Evolutionary conservation across 2,797 vertebrate genomes (phyloP).

Genomic region (Sebastes melanostomus): DNA sequence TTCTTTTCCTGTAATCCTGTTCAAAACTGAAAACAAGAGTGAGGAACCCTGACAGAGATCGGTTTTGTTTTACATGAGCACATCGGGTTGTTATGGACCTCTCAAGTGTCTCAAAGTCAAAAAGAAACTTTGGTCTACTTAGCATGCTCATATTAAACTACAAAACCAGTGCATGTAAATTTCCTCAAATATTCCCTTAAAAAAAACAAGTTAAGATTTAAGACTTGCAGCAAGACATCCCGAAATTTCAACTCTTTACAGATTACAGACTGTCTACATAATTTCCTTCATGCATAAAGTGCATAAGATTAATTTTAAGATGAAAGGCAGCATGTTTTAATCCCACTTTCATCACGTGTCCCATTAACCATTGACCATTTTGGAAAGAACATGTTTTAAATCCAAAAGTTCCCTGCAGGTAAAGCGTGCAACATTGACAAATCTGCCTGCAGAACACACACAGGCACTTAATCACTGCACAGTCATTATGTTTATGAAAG

Average conservation of each 20-base stretch:
- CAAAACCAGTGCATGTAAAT: neutral
- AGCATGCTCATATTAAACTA: neutral
- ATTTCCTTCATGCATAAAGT: constrained; percentile 2
- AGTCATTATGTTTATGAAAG: constrained; percentile 11
- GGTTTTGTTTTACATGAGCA: neutral
- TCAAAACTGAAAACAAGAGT: constrained; percentile 7
- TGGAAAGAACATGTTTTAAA: constrained; percentile 32
- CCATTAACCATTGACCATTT: constrained; percentile 28
- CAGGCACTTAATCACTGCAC: neutral
- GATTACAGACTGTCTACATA: neutral
- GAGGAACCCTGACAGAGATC: neutral
- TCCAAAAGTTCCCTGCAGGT: constrained; percentile 26
- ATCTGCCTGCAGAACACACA: constrained; percentile 15
- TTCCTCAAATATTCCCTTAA: neutral
- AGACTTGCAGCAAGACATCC: neutral
- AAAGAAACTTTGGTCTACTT: neutral
- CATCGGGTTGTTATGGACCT: neutral
- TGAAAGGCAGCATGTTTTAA: constrained; percentile 24
- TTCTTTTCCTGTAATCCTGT: neutral
- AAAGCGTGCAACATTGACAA: constrained; percentile 21
- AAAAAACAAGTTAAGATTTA: neutral
- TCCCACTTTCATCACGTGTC: constrained; percentile 23
- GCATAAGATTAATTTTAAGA: constrained; percentile 1
- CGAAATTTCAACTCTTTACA: neutral
- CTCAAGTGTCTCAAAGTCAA: neutral